Conservation (phyloP, 1,140 invertebrate genomes). For the Orius laevigatus region DNA sequence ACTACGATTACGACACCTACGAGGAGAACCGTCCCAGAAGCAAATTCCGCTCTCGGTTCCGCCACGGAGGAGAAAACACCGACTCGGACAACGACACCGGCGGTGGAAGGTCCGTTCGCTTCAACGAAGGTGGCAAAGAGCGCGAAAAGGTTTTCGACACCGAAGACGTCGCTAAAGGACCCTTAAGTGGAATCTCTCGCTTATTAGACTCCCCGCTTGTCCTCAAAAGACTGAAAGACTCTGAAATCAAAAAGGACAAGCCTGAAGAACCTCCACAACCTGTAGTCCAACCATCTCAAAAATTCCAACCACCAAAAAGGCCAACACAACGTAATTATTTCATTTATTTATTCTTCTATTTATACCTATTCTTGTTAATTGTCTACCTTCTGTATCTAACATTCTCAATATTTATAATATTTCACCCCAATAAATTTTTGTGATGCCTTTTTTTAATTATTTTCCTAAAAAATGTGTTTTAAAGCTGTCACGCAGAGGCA, state of each 20-base stretch:
- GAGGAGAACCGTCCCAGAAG: conserved; percentile 32
- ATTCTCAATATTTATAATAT: background rate
- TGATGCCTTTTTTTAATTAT: background rate
- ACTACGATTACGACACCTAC: conserved; percentile 37
- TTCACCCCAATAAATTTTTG: background rate
- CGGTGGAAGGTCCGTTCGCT: conserved; percentile 39
- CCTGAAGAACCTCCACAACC: conserved; percentile 34
- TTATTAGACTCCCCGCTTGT: conserved; percentile 74
- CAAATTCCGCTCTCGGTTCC: conserved; percentile 35
- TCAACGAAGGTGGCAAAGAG: conserved; percentile 33
- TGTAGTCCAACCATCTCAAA: conserved; percentile 28
- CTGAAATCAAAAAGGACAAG: conserved; percentile 53
- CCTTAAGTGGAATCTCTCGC: conserved; percentile 76
- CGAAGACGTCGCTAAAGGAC: conserved; percentile 69
- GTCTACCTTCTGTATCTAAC: background rate
- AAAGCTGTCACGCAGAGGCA: conserved; percentile 33
- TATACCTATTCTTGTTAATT: background rate
- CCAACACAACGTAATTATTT: conserved; percentile 24
- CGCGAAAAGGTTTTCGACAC: conserved; percentile 71
- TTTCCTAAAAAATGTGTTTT: background rate
- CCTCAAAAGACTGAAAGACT: conserved; percentile 72
- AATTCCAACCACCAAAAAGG: conserved; percentile 20
- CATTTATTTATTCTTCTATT: background rate
- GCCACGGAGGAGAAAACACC: conserved; percentile 36
- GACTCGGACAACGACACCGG: conserved; percentile 51